A percentile compares a stretch with the other conserved stretches of the same genome.
Evolutionary conservation across 1,140 invertebrate species (phyloP).

Genomic region (Matsumurasca onukii): DNA sequence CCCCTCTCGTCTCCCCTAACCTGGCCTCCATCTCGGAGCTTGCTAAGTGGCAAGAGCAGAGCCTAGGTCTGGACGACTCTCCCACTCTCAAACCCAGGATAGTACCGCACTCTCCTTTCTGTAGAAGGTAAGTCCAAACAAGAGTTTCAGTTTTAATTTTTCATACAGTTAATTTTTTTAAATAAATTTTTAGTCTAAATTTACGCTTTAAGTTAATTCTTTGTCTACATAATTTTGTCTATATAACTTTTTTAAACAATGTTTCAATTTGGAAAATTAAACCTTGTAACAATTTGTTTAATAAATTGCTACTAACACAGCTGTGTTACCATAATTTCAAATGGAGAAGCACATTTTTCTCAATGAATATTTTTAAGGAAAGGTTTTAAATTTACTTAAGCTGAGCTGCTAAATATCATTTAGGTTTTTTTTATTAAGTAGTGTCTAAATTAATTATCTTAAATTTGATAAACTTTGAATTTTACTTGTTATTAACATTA

Average conservation of each 20-base stretch:
- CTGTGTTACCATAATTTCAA: no score
- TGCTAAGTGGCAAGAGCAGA: slow-evolving; percentile 36
- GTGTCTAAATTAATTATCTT: no score
- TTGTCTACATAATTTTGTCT: not conserved
- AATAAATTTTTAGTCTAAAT: not conserved
- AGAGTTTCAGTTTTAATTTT: no score
- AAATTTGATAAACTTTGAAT: no score
- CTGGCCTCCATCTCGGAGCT: slow-evolving; percentile 36
- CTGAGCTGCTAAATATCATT: no score
- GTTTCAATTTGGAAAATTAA: not conserved
- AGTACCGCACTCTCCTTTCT: not conserved
- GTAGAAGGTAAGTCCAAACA: slow-evolving; percentile 14
- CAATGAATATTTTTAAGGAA: no score
- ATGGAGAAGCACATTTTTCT: no score
- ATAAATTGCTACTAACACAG: no score
- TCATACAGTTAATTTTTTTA: not conserved
- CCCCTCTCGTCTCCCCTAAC: slow-evolving; percentile 8
- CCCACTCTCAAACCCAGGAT: not conserved
- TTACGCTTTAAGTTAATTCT: not conserved
- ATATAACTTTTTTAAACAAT: not conserved
- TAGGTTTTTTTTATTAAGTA: no score
- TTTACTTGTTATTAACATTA: no score
- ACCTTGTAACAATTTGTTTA: no score
- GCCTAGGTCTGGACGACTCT: slow-evolving; percentile 29
- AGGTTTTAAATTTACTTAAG: no score